Conservation (phyloP, 2,888 invertebrate species). For the Herminia tarsipennalis region DNA sequence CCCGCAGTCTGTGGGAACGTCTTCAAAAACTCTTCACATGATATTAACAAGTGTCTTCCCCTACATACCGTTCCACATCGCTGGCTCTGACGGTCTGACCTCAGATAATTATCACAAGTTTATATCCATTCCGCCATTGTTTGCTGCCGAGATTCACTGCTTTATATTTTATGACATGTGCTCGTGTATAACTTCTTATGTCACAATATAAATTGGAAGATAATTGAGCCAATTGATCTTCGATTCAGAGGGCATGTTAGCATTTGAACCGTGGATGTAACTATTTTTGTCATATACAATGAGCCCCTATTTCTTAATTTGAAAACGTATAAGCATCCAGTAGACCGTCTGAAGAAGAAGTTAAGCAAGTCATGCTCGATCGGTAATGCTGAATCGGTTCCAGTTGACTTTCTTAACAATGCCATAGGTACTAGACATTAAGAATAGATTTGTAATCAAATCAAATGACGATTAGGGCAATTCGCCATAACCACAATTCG, state of each 20-base stretch:
- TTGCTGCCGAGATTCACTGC: slow-evolving; percentile 68
- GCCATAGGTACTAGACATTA: too few species aligned
- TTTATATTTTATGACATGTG: slow-evolving; percentile 57
- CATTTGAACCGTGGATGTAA: not conserved
- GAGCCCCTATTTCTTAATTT: too few species aligned
- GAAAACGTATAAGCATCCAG: too few species aligned
- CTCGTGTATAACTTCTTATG: slow-evolving; percentile 15
- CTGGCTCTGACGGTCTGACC: slow-evolving; percentile 73
- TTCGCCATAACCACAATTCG: too few species aligned
- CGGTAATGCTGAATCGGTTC: too few species aligned
- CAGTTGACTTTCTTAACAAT: too few species aligned
- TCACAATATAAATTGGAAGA: slow-evolving; percentile 28
- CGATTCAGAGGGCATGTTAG: slow-evolving; percentile 27
- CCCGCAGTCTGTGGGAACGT: slow-evolving; percentile 76
- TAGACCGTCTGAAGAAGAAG: too few species aligned
- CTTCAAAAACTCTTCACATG: slow-evolving; percentile 84
- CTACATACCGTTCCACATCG: slow-evolving; percentile 79
- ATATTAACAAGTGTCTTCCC: slow-evolving; percentile 76
- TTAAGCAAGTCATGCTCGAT: too few species aligned
- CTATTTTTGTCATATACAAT: too few species aligned
- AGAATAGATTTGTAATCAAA: too few species aligned
- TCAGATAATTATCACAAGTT: slow-evolving; percentile 80
- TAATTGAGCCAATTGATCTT: slow-evolving; percentile 53
- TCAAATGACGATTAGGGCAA: too few species aligned
- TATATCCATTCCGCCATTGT: slow-evolving; percentile 78